Conservation (phyloP, 2,797 vertebrate species). For the Pseudopleuronectes americanus region DNA sequence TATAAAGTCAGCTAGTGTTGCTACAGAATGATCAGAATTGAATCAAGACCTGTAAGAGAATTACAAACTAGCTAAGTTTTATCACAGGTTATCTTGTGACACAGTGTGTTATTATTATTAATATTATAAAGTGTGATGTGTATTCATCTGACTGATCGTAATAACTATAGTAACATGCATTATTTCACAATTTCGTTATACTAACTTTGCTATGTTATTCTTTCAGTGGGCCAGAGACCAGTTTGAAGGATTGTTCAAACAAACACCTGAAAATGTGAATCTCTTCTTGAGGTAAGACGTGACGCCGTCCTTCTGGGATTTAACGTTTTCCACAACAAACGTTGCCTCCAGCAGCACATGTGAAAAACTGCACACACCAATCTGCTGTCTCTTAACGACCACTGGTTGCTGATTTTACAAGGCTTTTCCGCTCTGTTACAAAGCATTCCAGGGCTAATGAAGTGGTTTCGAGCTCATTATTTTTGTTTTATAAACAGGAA, state of each 20-base stretch:
- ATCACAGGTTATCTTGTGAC: background rate
- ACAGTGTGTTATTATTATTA: too few species aligned
- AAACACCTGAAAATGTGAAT: constrained; percentile 84
- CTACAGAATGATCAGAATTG: background rate
- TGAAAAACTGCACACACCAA: background rate
- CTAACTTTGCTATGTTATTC: constrained; percentile 16
- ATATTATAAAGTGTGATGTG: too few species aligned
- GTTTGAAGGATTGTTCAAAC: constrained; percentile 91
- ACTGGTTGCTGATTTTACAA: constrained; percentile 32
- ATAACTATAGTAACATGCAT: too few species aligned
- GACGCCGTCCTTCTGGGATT: constrained; percentile 1
- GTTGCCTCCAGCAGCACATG: constrained; percentile 6
- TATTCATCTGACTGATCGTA: too few species aligned
- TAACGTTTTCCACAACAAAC: constrained; percentile 1
- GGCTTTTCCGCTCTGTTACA: constrained; percentile 19
- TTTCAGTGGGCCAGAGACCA: constrained; percentile 92
- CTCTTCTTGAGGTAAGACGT: constrained; percentile 83
- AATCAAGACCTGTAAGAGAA: background rate
- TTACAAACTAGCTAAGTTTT: background rate
- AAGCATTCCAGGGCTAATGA: constrained; percentile 59
- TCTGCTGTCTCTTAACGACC: constrained; percentile 22
- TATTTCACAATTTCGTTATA: background rate
- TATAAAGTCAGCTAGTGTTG: background rate
- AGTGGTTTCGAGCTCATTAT: constrained; percentile 62
- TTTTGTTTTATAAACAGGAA: constrained; percentile 63